Percentiles rank a stretch among this genome's conserved stretches.
Evolutionary conservation across 2,888 invertebrate species (phyloP).

Genomic region (Thymelicus lineola): DNA sequence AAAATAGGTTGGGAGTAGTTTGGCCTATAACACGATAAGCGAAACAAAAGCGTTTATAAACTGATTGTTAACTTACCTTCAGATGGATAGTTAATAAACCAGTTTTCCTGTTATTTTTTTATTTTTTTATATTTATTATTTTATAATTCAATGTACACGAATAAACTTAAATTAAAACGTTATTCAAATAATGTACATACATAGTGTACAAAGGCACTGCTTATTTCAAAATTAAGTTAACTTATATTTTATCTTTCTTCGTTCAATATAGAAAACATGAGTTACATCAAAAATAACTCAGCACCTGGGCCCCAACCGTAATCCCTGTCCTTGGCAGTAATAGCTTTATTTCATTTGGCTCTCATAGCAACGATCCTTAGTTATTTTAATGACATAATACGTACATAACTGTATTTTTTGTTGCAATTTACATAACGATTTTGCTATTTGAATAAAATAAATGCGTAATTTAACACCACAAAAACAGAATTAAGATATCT

Average conservation of each 20-base stretch:
- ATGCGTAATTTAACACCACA: conserved; percentile 13
- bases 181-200: too few relatives aligned
- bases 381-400: conserved; percentile 30
- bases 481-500: conserved; percentile 27
- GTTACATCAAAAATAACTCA: not conserved
- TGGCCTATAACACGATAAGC: too few relatives aligned
- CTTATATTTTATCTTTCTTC: not conserved
- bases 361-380: conserved; percentile 10
- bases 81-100: too few relatives aligned
- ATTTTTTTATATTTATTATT: too few relatives aligned
- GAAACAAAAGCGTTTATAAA: too few relatives aligned
- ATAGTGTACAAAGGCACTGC: too few relatives aligned
- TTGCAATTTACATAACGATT: conserved; percentile 21
- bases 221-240: too few relatives aligned
- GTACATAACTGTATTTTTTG: conserved; percentile 19
- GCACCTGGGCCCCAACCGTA: not conserved
- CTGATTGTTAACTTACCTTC: too few relatives aligned
- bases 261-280: not conserved
- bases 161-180: too few relatives aligned
- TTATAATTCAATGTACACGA: too few relatives aligned
- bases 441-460: conserved; percentile 12
- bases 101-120: too few relatives aligned
- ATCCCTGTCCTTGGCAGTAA: conserved; percentile 25
- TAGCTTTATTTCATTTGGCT: conserved; percentile 28
- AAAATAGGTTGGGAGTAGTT: too few relatives aligned